phyloP scores from a whole-genome alignment of 2,888 invertebrate species.

The Carcina quercana region DNA sequence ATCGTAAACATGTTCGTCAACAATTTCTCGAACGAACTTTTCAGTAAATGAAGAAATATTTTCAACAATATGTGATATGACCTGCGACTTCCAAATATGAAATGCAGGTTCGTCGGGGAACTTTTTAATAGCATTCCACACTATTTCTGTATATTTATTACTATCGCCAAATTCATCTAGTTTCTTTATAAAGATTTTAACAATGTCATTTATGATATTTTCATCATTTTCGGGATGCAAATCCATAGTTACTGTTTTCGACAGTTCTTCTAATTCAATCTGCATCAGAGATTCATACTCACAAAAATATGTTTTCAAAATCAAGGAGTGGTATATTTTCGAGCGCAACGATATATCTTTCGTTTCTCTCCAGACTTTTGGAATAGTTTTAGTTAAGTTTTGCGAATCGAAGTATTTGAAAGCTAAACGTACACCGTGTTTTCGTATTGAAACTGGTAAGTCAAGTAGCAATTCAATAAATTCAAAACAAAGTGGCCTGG shows the following conservation, averaged over 20 bases:
- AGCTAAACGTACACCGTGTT: constrained; percentile 34
- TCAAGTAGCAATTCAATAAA: constrained; percentile 29
- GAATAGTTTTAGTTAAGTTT: constrained; percentile 23
- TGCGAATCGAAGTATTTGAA: constrained; percentile 26
- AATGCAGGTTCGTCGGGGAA: constrained; percentile 27
- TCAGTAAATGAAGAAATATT: constrained; percentile 24
- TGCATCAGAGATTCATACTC: constrained; percentile 18
- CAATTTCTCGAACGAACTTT: constrained; percentile 24
- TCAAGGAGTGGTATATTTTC: constrained; percentile 26
- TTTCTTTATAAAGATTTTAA: constrained; percentile 17
- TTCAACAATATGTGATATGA: constrained; percentile 22
- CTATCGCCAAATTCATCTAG: constrained; percentile 23
- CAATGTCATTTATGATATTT: constrained; percentile 25
- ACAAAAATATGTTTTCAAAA: constrained; percentile 19
- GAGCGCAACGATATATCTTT: constrained; percentile 33
- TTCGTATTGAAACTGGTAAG: constrained; percentile 33
- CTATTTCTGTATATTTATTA: constrained; percentile 24
- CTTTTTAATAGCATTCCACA: constrained; percentile 35
- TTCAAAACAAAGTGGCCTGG: constrained; percentile 20
- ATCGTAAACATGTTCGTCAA: constrained; percentile 32
- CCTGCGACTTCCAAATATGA: constrained; percentile 17
- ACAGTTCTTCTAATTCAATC: constrained; percentile 26
- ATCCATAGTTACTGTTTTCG: constrained; percentile 30
- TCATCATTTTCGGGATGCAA: constrained; percentile 36
- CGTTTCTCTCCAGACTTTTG: constrained; percentile 27